These are phyloP conservation scores for Knipowitschia caucasica DNA, from an alignment of 2,797 vertebrate genomes.

Conservation along the genomic window DNA sequence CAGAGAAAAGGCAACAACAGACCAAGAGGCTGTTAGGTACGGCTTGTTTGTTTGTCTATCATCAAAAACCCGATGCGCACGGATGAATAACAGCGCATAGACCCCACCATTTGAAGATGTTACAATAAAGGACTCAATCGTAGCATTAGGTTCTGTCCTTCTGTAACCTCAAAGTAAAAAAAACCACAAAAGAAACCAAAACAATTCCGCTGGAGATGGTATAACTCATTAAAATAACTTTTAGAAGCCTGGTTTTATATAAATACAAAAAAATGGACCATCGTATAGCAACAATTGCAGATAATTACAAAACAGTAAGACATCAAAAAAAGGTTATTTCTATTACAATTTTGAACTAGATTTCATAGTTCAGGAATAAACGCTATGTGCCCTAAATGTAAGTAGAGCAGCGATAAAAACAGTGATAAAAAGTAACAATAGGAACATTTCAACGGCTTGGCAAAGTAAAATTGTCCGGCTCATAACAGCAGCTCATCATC, in stretches of 20 bases:
- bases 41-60: slow-evolving; percentile 10
- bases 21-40: background rate
- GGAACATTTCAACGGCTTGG: background rate
- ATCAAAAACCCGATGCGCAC: slow-evolving; percentile 4
- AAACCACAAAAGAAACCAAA: background rate
- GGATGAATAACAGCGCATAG: background rate
- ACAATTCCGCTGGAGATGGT: background rate
- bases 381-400: background rate
- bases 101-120: background rate
- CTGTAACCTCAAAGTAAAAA: background rate
- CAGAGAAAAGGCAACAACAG: slow-evolving; percentile 1
- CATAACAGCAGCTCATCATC: too few relatives aligned
- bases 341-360: background rate
- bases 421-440: background rate
- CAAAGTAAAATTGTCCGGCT: too few relatives aligned
- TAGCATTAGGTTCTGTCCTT: background rate
- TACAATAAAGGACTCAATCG: slow-evolving; percentile 6
- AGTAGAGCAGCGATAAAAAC: background rate
- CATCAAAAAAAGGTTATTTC: background rate
- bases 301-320: background rate
- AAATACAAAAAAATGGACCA: background rate
- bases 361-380: background rate
- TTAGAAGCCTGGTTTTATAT: background rate
- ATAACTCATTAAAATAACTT: background rate
- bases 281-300: background rate